Evolutionary conservation across 2,113 vertebrate species (phyloP), one percentile per base, ranked within the genome.

Genomic region (Saimiri boliviensis): DNA sequence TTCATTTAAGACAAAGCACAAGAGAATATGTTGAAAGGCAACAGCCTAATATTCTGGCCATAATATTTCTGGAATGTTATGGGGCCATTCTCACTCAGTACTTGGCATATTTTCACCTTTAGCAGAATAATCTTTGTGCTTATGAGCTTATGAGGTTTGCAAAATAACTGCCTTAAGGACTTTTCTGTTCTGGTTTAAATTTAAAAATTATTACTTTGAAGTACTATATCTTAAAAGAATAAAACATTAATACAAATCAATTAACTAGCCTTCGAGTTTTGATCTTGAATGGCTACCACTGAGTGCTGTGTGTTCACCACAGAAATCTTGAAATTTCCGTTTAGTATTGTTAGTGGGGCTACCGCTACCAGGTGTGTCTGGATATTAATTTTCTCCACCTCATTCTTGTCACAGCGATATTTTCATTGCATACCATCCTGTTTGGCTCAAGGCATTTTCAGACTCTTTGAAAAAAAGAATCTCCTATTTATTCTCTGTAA

Each of bases 171-270:
- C 16, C 47, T 81, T n/a, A 91, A 45, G 95, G 95, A 95, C 0
- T 54, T 96, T 97, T 97, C 35, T 94, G 91, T 86, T 85, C 79
- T 95, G 86, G 20, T 40, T 97, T 96, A 96, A 97, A 91, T 96
- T 63, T 14, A 98, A 95, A 94, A 96, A 60, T 73, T 60, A 93
- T 3, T 40, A 84, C 0, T 97, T 97, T 93, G 85, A 97, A 97
- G 97, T 91, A 40, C 32, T 95, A 86, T 76, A 60, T 84, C 88
- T 76, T 93, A 83, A 89, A 97, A 89, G 86, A 96, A 91, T 93
- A 76, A 63, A 80, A 21, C 21, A 71, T 81, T 73, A 89, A 52
- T 63, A 81, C 11, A 92, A 91, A 90, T 76, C 80, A 60, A 27
- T 92, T 91, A 82, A 95, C 87, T 92, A 87, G 66, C 20, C 35